Conservation (phyloP, 2,888 invertebrate species). For the Incurvaria masculella region DNA sequence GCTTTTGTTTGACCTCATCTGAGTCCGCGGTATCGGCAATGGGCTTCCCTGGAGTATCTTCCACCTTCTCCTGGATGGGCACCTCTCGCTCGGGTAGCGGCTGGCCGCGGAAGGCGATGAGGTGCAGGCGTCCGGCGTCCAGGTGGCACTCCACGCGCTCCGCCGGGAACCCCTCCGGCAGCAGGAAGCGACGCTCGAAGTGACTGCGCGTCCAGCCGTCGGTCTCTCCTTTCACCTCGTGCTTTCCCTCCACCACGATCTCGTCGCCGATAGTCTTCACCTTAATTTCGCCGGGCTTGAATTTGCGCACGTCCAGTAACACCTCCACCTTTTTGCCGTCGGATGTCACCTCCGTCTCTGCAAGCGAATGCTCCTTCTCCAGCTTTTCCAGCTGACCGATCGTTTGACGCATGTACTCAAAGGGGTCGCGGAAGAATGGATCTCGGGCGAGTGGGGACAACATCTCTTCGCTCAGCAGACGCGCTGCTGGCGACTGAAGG, state of each 20-base stretch:
- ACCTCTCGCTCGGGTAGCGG: conserved; percentile 34
- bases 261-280: conserved; percentile 73
- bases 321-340: conserved; percentile 70
- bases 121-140: conserved; percentile 70
- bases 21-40: too few species aligned
- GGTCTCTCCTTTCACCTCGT: conserved; percentile 71
- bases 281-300: conserved; percentile 72
- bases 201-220: conserved; percentile 74
- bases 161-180: conserved; percentile 74
- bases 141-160: conserved; percentile 69
- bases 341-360: conserved; percentile 52
- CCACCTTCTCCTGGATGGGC: conserved; percentile 31
- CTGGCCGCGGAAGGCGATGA: conserved; percentile 60
- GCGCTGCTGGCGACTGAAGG: conserved; percentile 32
- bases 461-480: conserved; percentile 33
- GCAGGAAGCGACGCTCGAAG: conserved; percentile 69
- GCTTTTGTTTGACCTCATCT: background rate
- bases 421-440: conserved; percentile 42
- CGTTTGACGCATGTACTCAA: conserved; percentile 31
- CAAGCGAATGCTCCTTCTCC: conserved; percentile 48
- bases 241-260: conserved; percentile 74
- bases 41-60: background rate
- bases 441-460: conserved; percentile 33
- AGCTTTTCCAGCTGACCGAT: conserved; percentile 26
- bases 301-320: conserved; percentile 73